Conservation (phyloP, 2,888 invertebrate genomes). For the Oscheius sp. region DNA sequence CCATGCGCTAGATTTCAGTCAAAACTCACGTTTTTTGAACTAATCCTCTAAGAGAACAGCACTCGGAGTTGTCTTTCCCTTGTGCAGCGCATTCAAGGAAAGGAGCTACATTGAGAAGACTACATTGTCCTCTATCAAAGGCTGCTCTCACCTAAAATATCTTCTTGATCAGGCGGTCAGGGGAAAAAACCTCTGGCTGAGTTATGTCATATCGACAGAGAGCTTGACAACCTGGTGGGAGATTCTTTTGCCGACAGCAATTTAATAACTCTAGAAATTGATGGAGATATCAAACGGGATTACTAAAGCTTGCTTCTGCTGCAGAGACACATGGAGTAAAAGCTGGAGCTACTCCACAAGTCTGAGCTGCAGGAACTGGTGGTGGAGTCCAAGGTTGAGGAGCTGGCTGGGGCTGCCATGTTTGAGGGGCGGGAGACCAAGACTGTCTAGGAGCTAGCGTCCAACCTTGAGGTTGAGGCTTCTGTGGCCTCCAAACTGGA, state of each 20-base stretch:
- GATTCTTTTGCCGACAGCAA: conserved; percentile 60
- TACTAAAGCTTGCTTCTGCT: conserved; percentile 47
- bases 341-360: conserved; percentile 62
- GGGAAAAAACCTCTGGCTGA: conserved; percentile 55
- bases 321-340: conserved; percentile 64
- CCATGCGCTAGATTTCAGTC: not conserved
- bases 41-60: conserved; percentile 59
- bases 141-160: conserved; percentile 57
- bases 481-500: conserved; percentile 3
- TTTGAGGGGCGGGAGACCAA: conserved; percentile 18
- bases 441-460: not conserved
- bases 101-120: conserved; percentile 65
- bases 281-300: not conserved
- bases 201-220: conserved; percentile 68
- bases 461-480: not conserved
- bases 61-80: conserved; percentile 62
- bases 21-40: conserved; percentile 54
- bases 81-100: conserved; percentile 67
- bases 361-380: conserved; percentile 1
- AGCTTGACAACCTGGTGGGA: conserved; percentile 62
- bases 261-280: conserved; percentile 36
- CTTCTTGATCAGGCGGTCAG: too few species aligned
- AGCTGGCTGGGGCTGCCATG: conserved; percentile 26
- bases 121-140: conserved; percentile 65
- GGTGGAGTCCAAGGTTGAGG: conserved; percentile 9